Evolutionary conservation across 2,888 invertebrate species (phyloP).

Genomic region (Cantharis lateralis): DNA sequence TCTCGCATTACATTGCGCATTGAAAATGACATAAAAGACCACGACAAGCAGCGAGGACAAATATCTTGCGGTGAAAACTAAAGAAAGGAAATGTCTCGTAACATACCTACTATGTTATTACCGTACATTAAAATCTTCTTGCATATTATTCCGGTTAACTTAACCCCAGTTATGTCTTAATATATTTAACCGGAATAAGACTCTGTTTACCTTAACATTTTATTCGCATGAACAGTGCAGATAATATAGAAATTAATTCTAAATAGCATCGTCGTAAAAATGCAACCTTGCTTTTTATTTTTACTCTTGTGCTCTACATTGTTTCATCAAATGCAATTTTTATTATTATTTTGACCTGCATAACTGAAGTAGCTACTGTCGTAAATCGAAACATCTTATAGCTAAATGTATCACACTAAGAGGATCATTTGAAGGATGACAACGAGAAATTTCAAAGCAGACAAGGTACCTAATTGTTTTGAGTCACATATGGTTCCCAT

Average conservation of each 20-base stretch:
- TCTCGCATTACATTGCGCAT: slow-evolving; percentile 54
- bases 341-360: slow-evolving; percentile 49
- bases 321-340: slow-evolving; percentile 55
- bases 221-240: background rate
- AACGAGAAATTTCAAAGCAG: background rate
- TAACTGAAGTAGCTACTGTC: background rate
- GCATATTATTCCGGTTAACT: slow-evolving; percentile 29
- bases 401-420: background rate
- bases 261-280: slow-evolving; percentile 36
- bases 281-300: slow-evolving; percentile 52
- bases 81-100: slow-evolving; percentile 38
- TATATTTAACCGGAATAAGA: background rate
- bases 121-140: slow-evolving; percentile 20
- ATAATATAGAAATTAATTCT: background rate
- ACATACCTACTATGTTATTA: slow-evolving; percentile 23
- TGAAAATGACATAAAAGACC: slow-evolving; percentile 45
- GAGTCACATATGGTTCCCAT: background rate
- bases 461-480: slow-evolving; percentile 2
- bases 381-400: background rate
- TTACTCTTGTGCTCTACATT: slow-evolving; percentile 47
- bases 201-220: background rate
- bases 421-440: background rate
- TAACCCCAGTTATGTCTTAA: slow-evolving; percentile 15
- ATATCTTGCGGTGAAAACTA: slow-evolving; percentile 54
- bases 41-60: slow-evolving; percentile 47